A percentile compares a stretch with the other conserved stretches of the same genome.
Evolutionary conservation across 2,113 vertebrate species (phyloP).

Genomic region (Aldabrachelys gigantea): DNA sequence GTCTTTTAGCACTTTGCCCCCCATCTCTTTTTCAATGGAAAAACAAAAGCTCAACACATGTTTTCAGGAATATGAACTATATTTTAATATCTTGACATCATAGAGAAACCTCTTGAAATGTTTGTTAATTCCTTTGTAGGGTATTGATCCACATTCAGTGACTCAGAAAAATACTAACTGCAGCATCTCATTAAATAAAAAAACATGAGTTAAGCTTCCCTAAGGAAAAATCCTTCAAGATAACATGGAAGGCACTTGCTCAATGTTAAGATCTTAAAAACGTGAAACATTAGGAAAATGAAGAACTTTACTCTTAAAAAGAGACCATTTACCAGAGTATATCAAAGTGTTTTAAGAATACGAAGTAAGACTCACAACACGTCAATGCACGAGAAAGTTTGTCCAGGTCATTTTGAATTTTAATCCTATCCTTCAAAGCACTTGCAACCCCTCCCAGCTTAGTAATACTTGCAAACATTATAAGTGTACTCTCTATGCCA

Average conservation of each 20-base stretch:
- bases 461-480: no score
- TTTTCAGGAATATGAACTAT: background rate
- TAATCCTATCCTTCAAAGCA: no score
- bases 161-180: background rate
- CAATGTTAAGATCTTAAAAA: background rate
- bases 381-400: background rate
- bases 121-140: background rate
- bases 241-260: background rate
- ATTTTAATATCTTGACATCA: background rate
- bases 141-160: no score
- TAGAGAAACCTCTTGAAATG: background rate
- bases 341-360: background rate
- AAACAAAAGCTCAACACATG: background rate
- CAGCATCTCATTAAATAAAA: background rate
- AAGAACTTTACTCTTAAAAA: background rate
- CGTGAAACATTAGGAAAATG: background rate
- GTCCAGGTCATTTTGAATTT: no score
- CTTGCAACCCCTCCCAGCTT: no score
- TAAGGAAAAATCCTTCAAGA: constrained; percentile 12
- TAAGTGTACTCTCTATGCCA: no score
- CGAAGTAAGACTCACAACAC: background rate
- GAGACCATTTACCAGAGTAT: background rate
- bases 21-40: background rate
- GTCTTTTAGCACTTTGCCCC: background rate
- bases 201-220: constrained; percentile 17